Evolutionary conservation across 2,888 invertebrate species (phyloP).

Genomic region (Lumbricus terrestris): DNA sequence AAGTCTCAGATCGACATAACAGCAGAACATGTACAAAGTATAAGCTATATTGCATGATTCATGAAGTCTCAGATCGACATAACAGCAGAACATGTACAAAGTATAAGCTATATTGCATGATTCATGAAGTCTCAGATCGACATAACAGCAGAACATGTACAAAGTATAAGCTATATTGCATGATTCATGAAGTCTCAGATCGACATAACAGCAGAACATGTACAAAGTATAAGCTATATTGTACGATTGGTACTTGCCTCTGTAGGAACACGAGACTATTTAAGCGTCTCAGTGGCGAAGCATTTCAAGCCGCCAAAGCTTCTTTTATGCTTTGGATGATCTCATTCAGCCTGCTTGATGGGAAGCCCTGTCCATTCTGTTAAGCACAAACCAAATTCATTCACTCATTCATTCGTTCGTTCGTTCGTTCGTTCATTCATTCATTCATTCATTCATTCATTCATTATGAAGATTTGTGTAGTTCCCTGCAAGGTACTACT

Average conservation of each 20-base stretch:
- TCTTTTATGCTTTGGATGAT: not conserved
- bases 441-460: not conserved
- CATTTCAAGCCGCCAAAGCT: not conserved
- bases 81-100: not conserved
- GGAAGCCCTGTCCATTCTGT: not conserved
- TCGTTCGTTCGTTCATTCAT: too few relatives aligned
- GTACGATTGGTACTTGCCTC: not conserved
- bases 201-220: not conserved
- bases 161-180: not conserved
- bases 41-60: not conserved
- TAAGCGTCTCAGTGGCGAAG: not conserved
- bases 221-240: not conserved
- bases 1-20: not conserved
- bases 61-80: not conserved
- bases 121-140: not conserved
- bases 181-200: not conserved
- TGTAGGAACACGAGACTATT: not conserved
- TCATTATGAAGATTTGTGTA: too few relatives aligned
- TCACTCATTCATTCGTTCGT: too few relatives aligned
- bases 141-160: not conserved
- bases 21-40: not conserved
- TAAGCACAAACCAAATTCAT: not conserved
- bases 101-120: not conserved
- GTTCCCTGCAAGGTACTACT: too few relatives aligned
- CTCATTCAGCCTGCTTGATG: not conserved